Evolutionary conservation across 1,140 invertebrate genomes (phyloP).

Genomic region (Agraylea sexmaculata): DNA sequence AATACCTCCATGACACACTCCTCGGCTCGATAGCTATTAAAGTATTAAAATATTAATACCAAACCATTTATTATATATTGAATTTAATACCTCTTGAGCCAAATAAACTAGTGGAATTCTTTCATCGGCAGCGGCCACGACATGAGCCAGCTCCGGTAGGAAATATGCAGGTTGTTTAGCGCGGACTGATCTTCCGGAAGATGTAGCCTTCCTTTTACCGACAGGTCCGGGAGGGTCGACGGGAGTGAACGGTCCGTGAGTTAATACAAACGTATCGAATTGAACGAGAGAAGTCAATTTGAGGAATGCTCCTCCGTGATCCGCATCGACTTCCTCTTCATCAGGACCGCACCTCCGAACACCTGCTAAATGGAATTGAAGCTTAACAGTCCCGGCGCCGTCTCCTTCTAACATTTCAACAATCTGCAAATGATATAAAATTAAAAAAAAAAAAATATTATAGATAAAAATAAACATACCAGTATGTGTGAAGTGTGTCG

Average conservation of each 20-base stretch:
- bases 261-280: slow-evolving; percentile 84
- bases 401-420: slow-evolving; percentile 71
- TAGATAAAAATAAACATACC: slow-evolving; percentile 34
- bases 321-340: slow-evolving; percentile 63
- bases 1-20: slow-evolving; percentile 81
- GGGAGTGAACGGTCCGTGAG: slow-evolving; percentile 66
- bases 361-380: slow-evolving; percentile 73
- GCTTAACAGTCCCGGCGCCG: slow-evolving; percentile 70
- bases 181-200: slow-evolving; percentile 34
- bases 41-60: neutral
- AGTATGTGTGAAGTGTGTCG: slow-evolving; percentile 76
- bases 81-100: slow-evolving; percentile 53
- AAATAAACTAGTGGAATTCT: slow-evolving; percentile 81
- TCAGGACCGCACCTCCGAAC: slow-evolving; percentile 74
- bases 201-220: slow-evolving; percentile 30
- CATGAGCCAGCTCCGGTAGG: slow-evolving; percentile 84
- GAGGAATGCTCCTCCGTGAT: slow-evolving; percentile 55
- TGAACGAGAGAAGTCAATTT: slow-evolving; percentile 73
- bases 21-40: slow-evolving; percentile 57
- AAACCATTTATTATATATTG: neutral
- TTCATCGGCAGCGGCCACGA: slow-evolving; percentile 90
- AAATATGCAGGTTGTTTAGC: slow-evolving; percentile 81
- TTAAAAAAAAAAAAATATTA: slow-evolving; percentile 12
- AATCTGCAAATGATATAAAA: slow-evolving; percentile 45
- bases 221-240: slow-evolving; percentile 34